Conservation (phyloP, 2,888 invertebrate genomes). For the Kryphioiulus occultus region DNA sequence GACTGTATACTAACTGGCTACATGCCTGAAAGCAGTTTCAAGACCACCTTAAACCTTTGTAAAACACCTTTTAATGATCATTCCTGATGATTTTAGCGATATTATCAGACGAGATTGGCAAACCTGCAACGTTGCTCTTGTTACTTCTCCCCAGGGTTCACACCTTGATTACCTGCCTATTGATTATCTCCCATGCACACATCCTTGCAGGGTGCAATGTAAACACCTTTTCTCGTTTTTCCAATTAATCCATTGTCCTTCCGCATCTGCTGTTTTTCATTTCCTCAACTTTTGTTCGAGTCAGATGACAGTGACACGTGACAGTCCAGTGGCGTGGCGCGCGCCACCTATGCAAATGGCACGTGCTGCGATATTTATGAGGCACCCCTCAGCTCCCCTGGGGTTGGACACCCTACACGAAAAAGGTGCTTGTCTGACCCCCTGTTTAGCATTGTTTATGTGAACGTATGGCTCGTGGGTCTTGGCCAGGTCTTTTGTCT, state of each 20-base stretch:
- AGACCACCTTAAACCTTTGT: neutral
- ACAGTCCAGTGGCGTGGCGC: neutral
- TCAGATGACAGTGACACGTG: slow-evolving; percentile 3
- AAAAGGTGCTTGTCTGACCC: neutral
- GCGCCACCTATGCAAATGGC: neutral
- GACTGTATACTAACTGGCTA: too few relatives aligned
- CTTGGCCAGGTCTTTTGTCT: slow-evolving; percentile 22
- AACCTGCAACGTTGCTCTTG: neutral
- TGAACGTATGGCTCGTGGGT: neutral
- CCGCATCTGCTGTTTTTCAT: neutral
- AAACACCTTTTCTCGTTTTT: neutral
- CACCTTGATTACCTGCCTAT: slow-evolving; percentile 39
- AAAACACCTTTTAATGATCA: neutral
- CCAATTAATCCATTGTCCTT: slow-evolving; percentile 7
- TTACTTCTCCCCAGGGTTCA: slow-evolving; percentile 26
- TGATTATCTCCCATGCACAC: neutral
- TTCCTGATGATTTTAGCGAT: neutral
- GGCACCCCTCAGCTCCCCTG: slow-evolving; percentile 1
- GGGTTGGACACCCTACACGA: neutral
- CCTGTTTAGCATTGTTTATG: neutral
- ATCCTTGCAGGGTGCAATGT: neutral
- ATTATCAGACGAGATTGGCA: slow-evolving; percentile 27
- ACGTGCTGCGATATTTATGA: neutral
- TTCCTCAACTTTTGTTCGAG: neutral
- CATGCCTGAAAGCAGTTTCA: neutral